These are phyloP conservation scores for Brachylomia viminalis DNA, from an alignment of 2,888 invertebrate species.

Conservation along the genomic window DNA sequence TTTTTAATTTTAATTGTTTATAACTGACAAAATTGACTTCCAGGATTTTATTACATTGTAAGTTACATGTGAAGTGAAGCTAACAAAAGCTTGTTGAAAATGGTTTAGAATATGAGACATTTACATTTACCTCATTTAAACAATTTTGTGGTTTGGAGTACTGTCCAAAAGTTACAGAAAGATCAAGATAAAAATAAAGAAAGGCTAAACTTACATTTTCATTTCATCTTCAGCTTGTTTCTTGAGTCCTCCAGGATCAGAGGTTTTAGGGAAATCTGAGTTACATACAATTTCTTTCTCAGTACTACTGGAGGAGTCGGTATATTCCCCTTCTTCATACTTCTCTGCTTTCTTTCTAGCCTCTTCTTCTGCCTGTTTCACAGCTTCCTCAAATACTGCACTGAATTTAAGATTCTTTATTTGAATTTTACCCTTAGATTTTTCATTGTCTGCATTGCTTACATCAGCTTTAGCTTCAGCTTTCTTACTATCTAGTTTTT, in stretches of 20 bases:
- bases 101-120: not conserved
- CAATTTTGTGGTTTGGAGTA: too few relatives aligned
- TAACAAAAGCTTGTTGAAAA: not conserved
- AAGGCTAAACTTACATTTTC: constrained; percentile 85
- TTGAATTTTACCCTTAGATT: constrained; percentile 90
- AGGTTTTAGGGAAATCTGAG: constrained; percentile 86
- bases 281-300: constrained; percentile 81
- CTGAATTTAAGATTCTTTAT: constrained; percentile 93
- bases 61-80: too few relatives aligned
- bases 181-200: not conserved
- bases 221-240: constrained; percentile 87
- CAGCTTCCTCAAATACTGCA: constrained; percentile 92
- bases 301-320: constrained; percentile 85
- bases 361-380: constrained; percentile 92
- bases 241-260: constrained; percentile 87
- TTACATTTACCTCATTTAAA: too few relatives aligned
- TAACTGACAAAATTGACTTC: not conserved
- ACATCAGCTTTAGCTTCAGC: constrained; percentile 70
- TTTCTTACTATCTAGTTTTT: constrained; percentile 78
- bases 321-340: constrained; percentile 92
- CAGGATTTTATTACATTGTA: not conserved
- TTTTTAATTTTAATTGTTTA: not conserved
- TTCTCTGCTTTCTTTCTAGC: constrained; percentile 91
- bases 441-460: constrained; percentile 79
- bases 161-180: not conserved